Evolutionary conservation across 2,888 invertebrate species (phyloP), one percentile per base, ranked within the genome.

Genomic region (Conus canariensis): DNA sequence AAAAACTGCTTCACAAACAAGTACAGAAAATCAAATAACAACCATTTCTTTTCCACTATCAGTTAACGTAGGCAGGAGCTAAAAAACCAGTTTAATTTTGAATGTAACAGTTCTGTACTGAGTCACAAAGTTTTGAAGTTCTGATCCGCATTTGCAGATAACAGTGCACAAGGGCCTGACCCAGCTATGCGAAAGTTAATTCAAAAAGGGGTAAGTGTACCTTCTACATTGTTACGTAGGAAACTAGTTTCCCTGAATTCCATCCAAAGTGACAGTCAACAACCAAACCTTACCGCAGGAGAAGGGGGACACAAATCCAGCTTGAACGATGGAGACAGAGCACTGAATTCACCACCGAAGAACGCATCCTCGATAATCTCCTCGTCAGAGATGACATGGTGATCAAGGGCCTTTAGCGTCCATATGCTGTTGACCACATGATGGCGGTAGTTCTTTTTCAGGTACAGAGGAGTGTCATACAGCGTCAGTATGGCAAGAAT

Each of bases 361-460:
- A 93, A 91, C 3, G 96, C 95, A 93, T 96, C 96, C 91, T 96
- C 96, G 90, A 96, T 96, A 86, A 96, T 96, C 92, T 96, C 96
- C 90, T 96, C 96, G 92, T 96, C 96, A 7, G 96, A 95, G 10
- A 96, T 93, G 14, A 96, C 95, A 92, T 95, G 92, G 83, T 93
- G 91, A 90, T 96, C 96, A 22, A 96, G 92, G 10, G 96, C 96
- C 91, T 95, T 95, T 45, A 96, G 93, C 7, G 95, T 93, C 95
- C 95, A 95, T 59, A 96, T 93, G 90, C 94, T 96, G 94, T 96
- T 96, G 85, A 96, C 96, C 7, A 95, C 95, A 92, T 96, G 96
- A 90, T 96, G 96, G 60, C 92, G 93, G 92, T 96, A 96, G 92
- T 95, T 96, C 85, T 94, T 92, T 92, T 95, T 95, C 77, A 96